phyloP scores from a whole-genome alignment of 1,140 invertebrate genomes.

The Mylabris phalerata region DNA sequence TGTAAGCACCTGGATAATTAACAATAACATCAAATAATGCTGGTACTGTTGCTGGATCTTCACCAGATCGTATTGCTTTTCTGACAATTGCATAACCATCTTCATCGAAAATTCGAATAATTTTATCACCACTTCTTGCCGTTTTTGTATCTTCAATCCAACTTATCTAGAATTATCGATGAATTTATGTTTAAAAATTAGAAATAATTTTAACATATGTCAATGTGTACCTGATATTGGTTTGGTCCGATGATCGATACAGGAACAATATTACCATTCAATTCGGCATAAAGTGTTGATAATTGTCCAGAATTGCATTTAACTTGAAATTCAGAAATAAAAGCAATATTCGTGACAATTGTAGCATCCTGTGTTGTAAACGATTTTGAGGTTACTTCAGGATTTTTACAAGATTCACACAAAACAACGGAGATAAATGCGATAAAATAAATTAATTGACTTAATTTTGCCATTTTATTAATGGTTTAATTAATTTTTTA shows the following conservation, averaged over 20 bases:
- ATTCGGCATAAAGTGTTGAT: constrained; percentile 77
- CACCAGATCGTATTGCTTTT: constrained; percentile 64
- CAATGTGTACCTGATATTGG: constrained; percentile 64
- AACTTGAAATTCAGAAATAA: constrained; percentile 67
- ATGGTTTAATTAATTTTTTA: too few relatives aligned
- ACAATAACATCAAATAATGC: constrained; percentile 69
- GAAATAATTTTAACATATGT: constrained; percentile 1
- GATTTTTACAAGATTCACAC: constrained; percentile 47
- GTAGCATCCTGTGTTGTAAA: constrained; percentile 90
- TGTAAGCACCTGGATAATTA: constrained; percentile 79
- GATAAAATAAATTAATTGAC: background rate
- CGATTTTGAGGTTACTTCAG: constrained; percentile 56
- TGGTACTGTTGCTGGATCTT: constrained; percentile 60
- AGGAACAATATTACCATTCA: constrained; percentile 70
- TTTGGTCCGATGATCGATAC: constrained; percentile 68
- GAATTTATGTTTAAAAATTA: constrained; percentile 4
- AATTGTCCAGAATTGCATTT: constrained; percentile 57
- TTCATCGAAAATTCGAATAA: constrained; percentile 81
- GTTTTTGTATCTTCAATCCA: constrained; percentile 83
- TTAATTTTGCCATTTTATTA: too few relatives aligned
- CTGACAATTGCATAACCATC: constrained; percentile 79
- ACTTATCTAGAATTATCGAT: constrained; percentile 60
- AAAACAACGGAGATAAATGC: constrained; percentile 5
- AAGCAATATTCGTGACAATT: constrained; percentile 74
- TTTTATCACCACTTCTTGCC: constrained; percentile 69